Conservation (phyloP, 64 coral and sea anemone species). For the Montipora capricornis region DNA sequence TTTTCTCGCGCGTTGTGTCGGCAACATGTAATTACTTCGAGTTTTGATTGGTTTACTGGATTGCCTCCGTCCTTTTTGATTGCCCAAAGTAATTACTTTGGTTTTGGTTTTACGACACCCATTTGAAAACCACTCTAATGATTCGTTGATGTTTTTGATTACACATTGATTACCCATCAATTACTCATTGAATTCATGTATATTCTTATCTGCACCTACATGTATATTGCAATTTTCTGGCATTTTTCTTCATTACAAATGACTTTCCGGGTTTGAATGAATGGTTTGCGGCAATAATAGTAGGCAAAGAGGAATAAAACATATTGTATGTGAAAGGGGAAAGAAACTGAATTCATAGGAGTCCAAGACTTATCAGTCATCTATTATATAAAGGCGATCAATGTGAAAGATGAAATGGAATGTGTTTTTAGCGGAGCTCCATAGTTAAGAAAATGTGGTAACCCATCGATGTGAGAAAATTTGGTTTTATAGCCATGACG, state of each 20-base stretch:
- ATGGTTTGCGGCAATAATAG: neutral
- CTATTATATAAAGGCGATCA: neutral
- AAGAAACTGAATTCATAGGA: neutral
- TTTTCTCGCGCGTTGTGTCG: too few relatives aligned
- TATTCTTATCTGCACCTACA: neutral
- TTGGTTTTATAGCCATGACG: too few relatives aligned
- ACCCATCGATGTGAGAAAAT: too few relatives aligned
- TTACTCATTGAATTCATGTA: too few relatives aligned
- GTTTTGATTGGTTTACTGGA: too few relatives aligned
- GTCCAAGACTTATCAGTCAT: neutral
- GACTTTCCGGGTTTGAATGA: neutral
- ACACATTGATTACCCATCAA: neutral
- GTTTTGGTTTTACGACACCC: too few relatives aligned
- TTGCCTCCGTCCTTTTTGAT: too few relatives aligned
- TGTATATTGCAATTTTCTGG: neutral
- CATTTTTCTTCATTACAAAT: neutral
- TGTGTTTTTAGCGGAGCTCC: too few relatives aligned
- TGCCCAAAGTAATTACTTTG: too few relatives aligned
- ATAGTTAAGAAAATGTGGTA: too few relatives aligned
- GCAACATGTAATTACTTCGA: too few relatives aligned
- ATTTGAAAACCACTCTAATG: neutral
- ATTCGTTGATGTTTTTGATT: neutral
- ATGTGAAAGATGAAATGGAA: too few relatives aligned
- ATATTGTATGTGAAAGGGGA: neutral
- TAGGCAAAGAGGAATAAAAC: neutral